A percentile compares a stretch with the other conserved stretches of the same genome.
Evolutionary conservation across 2,113 vertebrate species (phyloP).

Genomic region (Xerus inauris): DNA sequence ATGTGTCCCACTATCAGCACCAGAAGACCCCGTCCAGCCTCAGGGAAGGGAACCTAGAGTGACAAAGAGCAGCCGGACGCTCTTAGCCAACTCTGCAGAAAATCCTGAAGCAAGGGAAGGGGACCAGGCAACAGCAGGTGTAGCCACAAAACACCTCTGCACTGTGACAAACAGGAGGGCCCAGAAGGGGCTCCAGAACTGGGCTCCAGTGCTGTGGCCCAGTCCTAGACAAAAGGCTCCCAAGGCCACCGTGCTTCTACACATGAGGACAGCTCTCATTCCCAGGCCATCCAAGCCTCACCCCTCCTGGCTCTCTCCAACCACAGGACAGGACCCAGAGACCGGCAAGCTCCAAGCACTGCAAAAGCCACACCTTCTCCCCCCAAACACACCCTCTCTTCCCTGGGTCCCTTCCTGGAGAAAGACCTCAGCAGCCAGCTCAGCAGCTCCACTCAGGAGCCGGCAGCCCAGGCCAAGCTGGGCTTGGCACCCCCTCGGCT

Average conservation of each 20-base stretch:
- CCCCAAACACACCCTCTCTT: background rate
- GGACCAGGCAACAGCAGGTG: background rate
- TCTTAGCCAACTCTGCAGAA: constrained; percentile 29
- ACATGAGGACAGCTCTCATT: background rate
- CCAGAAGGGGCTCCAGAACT: rapidly evolving
- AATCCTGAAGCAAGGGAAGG: background rate
- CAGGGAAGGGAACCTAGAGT: constrained; percentile 74
- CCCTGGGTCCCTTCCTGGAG: background rate
- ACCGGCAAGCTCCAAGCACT: background rate
- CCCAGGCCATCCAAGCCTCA: background rate
- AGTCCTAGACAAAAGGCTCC: background rate
- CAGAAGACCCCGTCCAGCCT: constrained; percentile 77
- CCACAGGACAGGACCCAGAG: rapidly evolving
- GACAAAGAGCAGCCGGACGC: background rate
- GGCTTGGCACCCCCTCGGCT: background rate
- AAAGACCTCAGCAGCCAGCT: background rate
- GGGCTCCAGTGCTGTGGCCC: background rate
- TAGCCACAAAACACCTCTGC: background rate
- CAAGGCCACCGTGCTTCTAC: background rate
- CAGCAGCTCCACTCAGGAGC: background rate
- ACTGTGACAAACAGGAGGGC: background rate
- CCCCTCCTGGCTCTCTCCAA: background rate
- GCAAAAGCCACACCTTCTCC: background rate
- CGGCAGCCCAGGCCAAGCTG: background rate
- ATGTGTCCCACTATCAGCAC: constrained; percentile 87